These are phyloP conservation scores for Artibeus lituratus DNA, from an alignment of 2,797 vertebrate genomes.

Conservation along the genomic window DNA sequence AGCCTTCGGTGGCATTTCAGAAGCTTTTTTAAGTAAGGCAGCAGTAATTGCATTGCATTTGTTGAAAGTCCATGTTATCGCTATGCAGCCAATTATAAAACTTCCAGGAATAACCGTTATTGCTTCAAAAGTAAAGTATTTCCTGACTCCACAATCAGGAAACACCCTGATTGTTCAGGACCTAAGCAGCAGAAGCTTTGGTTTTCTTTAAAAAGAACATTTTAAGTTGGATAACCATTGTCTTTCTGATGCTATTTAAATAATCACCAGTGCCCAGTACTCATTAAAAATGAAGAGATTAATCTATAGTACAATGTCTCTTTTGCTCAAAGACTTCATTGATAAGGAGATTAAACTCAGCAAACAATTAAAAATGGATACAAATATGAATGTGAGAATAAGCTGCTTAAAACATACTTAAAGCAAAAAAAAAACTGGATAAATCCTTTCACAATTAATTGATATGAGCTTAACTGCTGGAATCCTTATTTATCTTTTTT, in stretches of 20 bases:
- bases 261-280: neutral
- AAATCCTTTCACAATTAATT: neutral
- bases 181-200: neutral
- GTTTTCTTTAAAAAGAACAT: constrained; percentile 11
- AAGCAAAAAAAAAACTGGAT: neutral
- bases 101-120: constrained; percentile 18
- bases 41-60: neutral
- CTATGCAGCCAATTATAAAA: constrained; percentile 39
- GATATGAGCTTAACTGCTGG: neutral
- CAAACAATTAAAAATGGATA: neutral
- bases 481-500: constrained; percentile 5
- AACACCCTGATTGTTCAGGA: constrained; percentile 47
- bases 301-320: neutral
- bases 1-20: neutral
- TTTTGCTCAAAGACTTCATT: neutral
- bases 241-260: constrained; percentile 18
- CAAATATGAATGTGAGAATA: neutral
- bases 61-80: neutral
- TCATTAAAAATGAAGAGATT: neutral
- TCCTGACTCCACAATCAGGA: constrained; percentile 65
- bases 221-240: neutral
- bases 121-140: constrained; percentile 70
- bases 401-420: neutral
- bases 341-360: neutral
- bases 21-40: constrained; percentile 33